A percentile compares a stretch with the other conserved stretches of the same genome.
phyloP scores from a whole-genome alignment of 1,140 invertebrate genomes.

The Megalopta genalis region DNA sequence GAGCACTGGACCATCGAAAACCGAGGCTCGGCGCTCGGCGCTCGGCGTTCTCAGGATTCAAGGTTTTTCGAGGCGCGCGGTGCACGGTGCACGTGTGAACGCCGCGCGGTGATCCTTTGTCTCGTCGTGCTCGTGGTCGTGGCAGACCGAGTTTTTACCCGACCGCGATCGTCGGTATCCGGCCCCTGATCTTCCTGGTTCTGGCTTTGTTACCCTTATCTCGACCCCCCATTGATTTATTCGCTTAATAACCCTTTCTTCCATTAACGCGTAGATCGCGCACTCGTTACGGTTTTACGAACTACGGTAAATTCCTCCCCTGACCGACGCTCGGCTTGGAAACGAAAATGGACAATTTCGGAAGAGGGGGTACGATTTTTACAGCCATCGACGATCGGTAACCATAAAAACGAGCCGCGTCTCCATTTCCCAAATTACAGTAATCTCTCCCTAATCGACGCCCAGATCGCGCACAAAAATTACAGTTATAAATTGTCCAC shows the following conservation, averaged over 20 bases:
- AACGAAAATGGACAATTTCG: no score
- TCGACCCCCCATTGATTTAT: neutral
- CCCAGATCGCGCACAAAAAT: no score
- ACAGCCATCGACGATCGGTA: no score
- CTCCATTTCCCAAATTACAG: no score
- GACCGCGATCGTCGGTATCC: neutral
- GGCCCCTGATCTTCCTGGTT: neutral
- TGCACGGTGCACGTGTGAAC: conserved; percentile 3
- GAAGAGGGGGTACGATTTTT: no score
- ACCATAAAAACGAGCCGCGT: no score
- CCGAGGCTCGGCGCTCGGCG: neutral
- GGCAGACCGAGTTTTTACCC: no score
- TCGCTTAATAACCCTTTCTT: neutral
- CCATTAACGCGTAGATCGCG: neutral
- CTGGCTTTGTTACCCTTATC: neutral
- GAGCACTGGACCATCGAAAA: conserved; percentile 36
- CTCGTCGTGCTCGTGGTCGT: neutral
- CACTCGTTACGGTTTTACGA: no score
- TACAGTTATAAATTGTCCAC: no score
- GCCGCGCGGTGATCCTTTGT: conserved; percentile 12
- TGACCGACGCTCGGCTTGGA: no score
- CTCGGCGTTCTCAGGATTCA: conserved; percentile 25
- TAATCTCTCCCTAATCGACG: no score
- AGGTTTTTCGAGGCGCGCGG: conserved; percentile 19
- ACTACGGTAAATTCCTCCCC: no score